Base-by-base conservation (phyloP, 2,797 vertebrate genomes). In the Natrix natrix region DNA sequence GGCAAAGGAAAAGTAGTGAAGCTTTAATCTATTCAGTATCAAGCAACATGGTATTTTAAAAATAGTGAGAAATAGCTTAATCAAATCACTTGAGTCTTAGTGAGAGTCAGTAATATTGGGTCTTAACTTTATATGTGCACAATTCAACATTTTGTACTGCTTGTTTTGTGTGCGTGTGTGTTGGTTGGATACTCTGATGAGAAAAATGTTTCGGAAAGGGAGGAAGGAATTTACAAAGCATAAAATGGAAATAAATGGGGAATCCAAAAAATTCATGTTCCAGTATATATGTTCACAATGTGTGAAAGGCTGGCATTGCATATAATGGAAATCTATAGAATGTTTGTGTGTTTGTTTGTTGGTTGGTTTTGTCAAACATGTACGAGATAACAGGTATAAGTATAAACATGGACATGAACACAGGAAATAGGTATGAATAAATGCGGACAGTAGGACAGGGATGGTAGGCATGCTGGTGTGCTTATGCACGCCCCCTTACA, bases 41-140 rank as follows among this genome's bases (percentile, higher is more conserved):
- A 52, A 95, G 2, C 32, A 57, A 90, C 89, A 54, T 43, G 10
- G 8, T 32, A 63, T 48, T 37, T 60, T 48, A 32, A 55, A 57
- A 37, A 55, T 56, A 32, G 4, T 91, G 0, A 93, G 59, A 90
- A 95, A 94, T 91, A 28, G 57, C 69, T 57, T 7, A 90, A 22
- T 92, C 28, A 28, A 37, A 2, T 60, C 7, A 13, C 26, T 37
- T 20, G n/a, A 28, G 37, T 60, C 17, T 52, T 28, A n/a, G 13
- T 69, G 37, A 57, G 32, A 69, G 22, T 43, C 12, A 17, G 61
- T 88, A 88, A 69, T 37, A 13, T 87, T 14, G 26, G 17, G 11
- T 74, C 10, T 91, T 91, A 54, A 54, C 3, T 87, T 91, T 54
- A n/a, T 20, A 24, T 63, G 4, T n/a, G 24, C 8, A 32, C 20